These are phyloP conservation scores for Melanotaenia boesemani DNA, from an alignment of 2,797 vertebrate species.

Conservation along the genomic window DNA sequence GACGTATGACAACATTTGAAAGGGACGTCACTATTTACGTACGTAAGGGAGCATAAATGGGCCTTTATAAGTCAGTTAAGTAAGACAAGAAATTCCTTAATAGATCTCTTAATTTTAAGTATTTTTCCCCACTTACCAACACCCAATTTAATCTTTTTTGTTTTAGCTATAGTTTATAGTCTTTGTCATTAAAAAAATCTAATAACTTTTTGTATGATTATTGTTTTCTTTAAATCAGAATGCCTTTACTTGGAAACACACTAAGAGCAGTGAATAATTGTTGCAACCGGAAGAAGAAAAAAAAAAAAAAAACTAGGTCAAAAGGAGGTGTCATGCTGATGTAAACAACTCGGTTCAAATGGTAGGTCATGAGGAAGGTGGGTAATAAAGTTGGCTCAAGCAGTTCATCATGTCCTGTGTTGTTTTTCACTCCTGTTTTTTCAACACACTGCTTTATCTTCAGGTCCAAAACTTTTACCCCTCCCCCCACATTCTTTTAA, in stretches of 20 bases:
- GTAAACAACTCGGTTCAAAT: conserved; percentile 71
- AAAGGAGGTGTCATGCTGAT: conserved; percentile 60
- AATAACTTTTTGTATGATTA: background rate
- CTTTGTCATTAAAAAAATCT: background rate
- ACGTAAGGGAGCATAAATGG: too few species aligned
- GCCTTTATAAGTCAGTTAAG: too few species aligned
- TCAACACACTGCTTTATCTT: conserved; percentile 19
- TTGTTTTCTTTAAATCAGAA: conserved; percentile 12
- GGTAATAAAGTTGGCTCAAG: conserved; percentile 34
- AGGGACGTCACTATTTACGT: too few species aligned
- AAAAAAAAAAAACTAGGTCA: conserved; percentile 64
- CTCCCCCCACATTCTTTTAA: background rate
- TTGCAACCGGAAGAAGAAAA: conserved; percentile 28
- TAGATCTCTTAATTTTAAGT: too few species aligned
- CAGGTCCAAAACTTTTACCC: background rate
- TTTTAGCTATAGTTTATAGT: background rate
- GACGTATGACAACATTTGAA: too few species aligned
- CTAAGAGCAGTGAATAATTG: conserved; percentile 33
- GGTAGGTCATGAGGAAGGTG: conserved; percentile 27
- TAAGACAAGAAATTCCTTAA: too few species aligned
- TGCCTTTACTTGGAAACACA: conserved; percentile 12
- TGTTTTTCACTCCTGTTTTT: background rate
- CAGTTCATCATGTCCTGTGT: conserved; percentile 32
- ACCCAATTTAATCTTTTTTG: background rate
- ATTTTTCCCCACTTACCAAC: background rate